Percentiles rank a stretch among this genome's conserved stretches.
phyloP scores from a whole-genome alignment of 2,888 invertebrate species.

The Dicyrtoma fusca region DNA sequence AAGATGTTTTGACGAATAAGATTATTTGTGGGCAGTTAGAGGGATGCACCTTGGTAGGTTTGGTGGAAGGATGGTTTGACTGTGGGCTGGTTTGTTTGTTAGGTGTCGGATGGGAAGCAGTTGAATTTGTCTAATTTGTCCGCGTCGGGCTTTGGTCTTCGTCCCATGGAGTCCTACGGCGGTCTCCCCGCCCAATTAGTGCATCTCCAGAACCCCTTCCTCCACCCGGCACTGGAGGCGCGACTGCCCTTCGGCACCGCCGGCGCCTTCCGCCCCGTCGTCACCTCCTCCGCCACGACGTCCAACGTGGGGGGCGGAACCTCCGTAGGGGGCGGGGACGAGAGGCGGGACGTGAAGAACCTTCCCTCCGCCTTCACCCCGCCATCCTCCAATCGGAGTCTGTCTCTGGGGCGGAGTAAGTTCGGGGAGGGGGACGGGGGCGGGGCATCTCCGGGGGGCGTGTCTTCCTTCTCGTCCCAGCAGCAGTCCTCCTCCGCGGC shows the following conservation, averaged over 20 bases:
- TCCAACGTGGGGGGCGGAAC: conserved; percentile 1
- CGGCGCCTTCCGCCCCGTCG: conserved; percentile 67
- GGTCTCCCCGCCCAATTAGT: conserved; percentile 70
- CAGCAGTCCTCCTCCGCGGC: not conserved
- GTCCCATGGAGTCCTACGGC: conserved; percentile 66
- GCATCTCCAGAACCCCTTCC: conserved; percentile 73
- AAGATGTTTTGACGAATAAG: too few species aligned
- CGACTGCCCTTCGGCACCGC: conserved; percentile 65
- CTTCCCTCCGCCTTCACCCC: conserved; percentile 55
- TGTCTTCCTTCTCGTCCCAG: conserved; percentile 12
- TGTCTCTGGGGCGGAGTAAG: conserved; percentile 32
- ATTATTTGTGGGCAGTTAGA: too few species aligned
- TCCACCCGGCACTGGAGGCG: conserved; percentile 69
- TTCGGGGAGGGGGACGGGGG: conserved; percentile 24
- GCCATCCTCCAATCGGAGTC: conserved; percentile 47
- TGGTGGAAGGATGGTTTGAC: not conserved
- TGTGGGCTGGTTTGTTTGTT: not conserved
- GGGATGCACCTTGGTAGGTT: too few species aligned
- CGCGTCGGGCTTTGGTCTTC: conserved; percentile 62
- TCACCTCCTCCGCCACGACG: conserved; percentile 62
- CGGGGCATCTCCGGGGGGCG: conserved; percentile 39
- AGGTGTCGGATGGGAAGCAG: conserved; percentile 53
- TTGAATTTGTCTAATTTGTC: conserved; percentile 51
- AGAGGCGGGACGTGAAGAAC: conserved; percentile 37
- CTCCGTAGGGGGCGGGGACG: conserved; percentile 22